Conservation (phyloP, 2,113 vertebrate genomes). For the Cyphomyrus discorhynchus region DNA sequence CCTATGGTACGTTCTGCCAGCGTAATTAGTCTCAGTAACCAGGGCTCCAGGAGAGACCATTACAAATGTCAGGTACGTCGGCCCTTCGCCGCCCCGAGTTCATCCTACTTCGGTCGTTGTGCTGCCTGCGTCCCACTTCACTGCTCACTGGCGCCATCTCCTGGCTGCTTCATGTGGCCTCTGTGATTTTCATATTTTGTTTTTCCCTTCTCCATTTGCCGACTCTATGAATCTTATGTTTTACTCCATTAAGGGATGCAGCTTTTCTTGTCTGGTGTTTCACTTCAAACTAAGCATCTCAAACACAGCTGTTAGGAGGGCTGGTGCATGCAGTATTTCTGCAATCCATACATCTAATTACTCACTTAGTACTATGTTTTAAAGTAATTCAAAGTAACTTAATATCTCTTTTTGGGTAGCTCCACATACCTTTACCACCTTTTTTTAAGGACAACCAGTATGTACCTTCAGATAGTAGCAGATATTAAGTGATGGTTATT, state of each 20-base stretch:
- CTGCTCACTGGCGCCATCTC: neutral
- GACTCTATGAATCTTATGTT: neutral
- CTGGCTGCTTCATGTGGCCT: neutral
- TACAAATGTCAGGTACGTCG: conserved; percentile 57
- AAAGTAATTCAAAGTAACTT: neutral
- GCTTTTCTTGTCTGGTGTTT: neutral
- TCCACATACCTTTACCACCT: neutral
- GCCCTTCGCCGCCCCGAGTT: conserved; percentile 1
- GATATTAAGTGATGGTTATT: neutral
- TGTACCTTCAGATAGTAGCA: neutral
- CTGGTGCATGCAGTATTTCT: neutral
- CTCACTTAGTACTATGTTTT: neutral
- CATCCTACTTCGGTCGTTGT: conserved; percentile 22
- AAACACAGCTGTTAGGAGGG: neutral
- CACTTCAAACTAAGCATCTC: neutral
- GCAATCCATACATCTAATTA: neutral
- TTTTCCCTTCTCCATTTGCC: neutral
- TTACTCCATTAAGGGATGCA: neutral
- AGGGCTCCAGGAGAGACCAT: conserved; percentile 68
- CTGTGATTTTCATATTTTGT: neutral
- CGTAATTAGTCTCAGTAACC: conserved; percentile 78
- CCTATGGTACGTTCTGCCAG: conserved; percentile 89
- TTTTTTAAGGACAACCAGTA: neutral
- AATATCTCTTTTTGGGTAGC: neutral
- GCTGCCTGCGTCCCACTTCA: conserved; percentile 27